These are phyloP conservation scores for Drosophila acutilabella DNA, from an alignment of 2,888 invertebrate genomes.

Conservation along the genomic window DNA sequence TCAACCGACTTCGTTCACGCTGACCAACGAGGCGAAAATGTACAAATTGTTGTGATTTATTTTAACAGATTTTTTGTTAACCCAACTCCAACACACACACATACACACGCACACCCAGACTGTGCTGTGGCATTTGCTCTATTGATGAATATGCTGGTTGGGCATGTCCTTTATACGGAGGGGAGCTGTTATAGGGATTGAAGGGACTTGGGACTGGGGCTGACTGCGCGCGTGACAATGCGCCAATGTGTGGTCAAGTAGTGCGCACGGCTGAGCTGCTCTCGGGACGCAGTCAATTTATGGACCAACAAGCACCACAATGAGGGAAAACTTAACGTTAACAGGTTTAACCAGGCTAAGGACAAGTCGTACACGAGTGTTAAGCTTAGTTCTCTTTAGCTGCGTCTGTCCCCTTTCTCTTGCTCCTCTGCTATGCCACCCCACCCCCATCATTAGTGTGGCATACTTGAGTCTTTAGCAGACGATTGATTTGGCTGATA, in stretches of 20 bases:
- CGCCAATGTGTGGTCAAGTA: conserved; percentile 79
- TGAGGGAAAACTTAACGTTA: conserved; percentile 72
- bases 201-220: not conserved
- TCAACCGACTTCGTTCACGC: conserved; percentile 41
- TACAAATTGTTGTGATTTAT: conserved; percentile 80
- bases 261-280: conserved; percentile 76
- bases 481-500: conserved; percentile 49
- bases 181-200: too few relatives aligned
- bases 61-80: conserved; percentile 77
- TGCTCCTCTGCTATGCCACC: too few relatives aligned
- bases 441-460: conserved; percentile 56
- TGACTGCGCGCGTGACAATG: conserved; percentile 70
- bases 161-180: not conserved
- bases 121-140: conserved; percentile 62
- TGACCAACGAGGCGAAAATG: conserved; percentile 79
- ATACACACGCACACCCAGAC: conserved; percentile 8
- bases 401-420: not conserved
- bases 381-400: conserved; percentile 19
- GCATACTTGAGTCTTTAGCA: conserved; percentile 36
- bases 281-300: conserved; percentile 61
- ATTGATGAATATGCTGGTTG: conserved; percentile 76
- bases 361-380: conserved; percentile 69
- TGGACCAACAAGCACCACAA: conserved; percentile 59
- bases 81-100: conserved; percentile 47
- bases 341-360: conserved; percentile 78